Evolutionary conservation across 2,888 invertebrate species (phyloP).

Genomic region (Meta bourneti): DNA sequence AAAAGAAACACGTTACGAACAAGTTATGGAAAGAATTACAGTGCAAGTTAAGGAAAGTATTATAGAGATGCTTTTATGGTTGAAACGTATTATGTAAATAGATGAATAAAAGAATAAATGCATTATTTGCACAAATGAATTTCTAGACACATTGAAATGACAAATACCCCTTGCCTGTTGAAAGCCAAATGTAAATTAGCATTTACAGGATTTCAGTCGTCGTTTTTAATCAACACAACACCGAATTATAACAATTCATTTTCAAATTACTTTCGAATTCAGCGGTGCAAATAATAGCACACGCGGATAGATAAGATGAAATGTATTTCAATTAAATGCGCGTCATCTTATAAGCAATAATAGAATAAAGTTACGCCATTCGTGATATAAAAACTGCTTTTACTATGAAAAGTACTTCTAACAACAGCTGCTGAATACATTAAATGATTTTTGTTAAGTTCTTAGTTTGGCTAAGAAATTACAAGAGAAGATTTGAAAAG

Average conservation of each 20-base stretch:
- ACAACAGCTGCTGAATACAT: neutral
- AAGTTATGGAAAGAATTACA: no score
- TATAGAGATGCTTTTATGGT: no score
- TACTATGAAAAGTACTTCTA: neutral
- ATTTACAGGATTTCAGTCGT: no score
- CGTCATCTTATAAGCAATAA: neutral
- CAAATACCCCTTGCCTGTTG: no score
- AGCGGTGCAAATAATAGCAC: neutral
- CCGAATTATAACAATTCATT: neutral
- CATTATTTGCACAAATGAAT: no score
- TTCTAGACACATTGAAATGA: no score
- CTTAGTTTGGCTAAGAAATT: neutral
- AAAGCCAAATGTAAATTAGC: no score
- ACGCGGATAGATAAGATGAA: neutral
- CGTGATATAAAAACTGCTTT: neutral
- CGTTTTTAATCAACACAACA: no score
- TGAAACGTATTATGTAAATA: no score
- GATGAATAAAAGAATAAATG: no score
- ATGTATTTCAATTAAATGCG: neutral
- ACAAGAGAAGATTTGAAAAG: neutral
- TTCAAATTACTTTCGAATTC: neutral
- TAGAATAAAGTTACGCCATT: neutral
- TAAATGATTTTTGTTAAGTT: neutral
- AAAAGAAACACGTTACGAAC: no score
- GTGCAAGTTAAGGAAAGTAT: no score